A percentile compares a stretch with the other conserved stretches of the same genome.
Conservation (phyloP, 2,888 invertebrate genomes). For the Epirrhoe alternata region DNA sequence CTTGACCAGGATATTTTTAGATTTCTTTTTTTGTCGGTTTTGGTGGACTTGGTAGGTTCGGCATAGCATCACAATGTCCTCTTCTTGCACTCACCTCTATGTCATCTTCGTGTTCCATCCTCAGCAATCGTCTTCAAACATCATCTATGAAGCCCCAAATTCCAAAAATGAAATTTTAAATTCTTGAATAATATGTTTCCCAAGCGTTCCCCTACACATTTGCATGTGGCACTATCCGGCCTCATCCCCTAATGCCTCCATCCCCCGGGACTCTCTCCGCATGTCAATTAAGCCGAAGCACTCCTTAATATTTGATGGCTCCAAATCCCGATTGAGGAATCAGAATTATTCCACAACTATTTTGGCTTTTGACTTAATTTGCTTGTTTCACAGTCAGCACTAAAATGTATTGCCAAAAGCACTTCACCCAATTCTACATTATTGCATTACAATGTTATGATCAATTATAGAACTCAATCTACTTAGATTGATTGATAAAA, state of each 20-base stretch:
- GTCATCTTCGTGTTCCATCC: no score
- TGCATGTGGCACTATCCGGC: constrained; percentile 38
- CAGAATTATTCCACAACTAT: constrained; percentile 36
- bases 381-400: neutral
- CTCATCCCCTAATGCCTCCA: constrained; percentile 30
- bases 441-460: no score
- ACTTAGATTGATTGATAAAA: no score
- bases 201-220: constrained; percentile 11
- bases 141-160: no score
- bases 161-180: constrained; percentile 6
- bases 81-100: no score
- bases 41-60: no score
- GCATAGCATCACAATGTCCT: no score
- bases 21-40: no score
- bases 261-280: constrained; percentile 42
- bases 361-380: constrained; percentile 11
- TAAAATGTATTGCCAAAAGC: neutral
- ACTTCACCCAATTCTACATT: neutral
- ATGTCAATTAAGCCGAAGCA: constrained; percentile 53
- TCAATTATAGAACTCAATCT: no score
- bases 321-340: constrained; percentile 33
- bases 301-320: constrained; percentile 45
- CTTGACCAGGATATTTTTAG: no score
- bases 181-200: neutral
- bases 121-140: no score